Percentiles rank a stretch among this genome's conserved stretches.
Evolutionary conservation across 2,113 vertebrate species (phyloP).

Genomic region (Glaucomys volans): DNA sequence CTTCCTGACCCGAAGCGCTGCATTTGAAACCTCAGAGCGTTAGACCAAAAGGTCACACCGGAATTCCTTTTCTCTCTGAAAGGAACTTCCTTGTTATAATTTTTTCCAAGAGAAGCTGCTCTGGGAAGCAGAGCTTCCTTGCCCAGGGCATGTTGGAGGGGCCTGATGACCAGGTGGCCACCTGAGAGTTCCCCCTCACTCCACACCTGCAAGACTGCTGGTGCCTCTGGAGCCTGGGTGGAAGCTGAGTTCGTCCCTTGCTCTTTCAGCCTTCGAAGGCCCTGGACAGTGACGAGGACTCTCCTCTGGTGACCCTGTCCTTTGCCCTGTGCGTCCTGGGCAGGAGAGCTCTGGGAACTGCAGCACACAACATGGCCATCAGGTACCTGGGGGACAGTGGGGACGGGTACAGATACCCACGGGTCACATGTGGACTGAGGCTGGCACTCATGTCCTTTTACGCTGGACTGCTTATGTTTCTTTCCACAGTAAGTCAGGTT

Average conservation of each 20-base stretch:
- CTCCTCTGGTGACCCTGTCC: conserved; percentile 94
- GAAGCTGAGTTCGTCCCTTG: not conserved
- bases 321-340: conserved; percentile 97
- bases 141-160: not conserved
- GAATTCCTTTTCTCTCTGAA: not conserved
- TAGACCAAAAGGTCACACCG: no score
- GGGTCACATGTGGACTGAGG: not conserved
- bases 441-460: not conserved
- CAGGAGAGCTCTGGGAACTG: conserved; percentile 94
- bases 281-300: conserved; percentile 95
- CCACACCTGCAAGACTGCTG: rapidly evolving
- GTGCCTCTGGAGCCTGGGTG: rapidly evolving
- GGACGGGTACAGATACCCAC: not conserved
- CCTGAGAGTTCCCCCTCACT: rapidly evolving
- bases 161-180: rapidly evolving
- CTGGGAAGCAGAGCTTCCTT: not conserved
- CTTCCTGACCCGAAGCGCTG: not conserved
- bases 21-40: not conserved
- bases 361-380: conserved; percentile 97
- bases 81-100: rapidly evolving
- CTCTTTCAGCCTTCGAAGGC: conserved; percentile 86
- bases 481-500: not conserved
- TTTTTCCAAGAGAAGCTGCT: not conserved
- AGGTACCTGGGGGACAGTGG: conserved; percentile 88
- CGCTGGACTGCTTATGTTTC: not conserved